Conservation (phyloP, 2,797 vertebrate genomes). For the Hoplostethus mediterraneus region DNA sequence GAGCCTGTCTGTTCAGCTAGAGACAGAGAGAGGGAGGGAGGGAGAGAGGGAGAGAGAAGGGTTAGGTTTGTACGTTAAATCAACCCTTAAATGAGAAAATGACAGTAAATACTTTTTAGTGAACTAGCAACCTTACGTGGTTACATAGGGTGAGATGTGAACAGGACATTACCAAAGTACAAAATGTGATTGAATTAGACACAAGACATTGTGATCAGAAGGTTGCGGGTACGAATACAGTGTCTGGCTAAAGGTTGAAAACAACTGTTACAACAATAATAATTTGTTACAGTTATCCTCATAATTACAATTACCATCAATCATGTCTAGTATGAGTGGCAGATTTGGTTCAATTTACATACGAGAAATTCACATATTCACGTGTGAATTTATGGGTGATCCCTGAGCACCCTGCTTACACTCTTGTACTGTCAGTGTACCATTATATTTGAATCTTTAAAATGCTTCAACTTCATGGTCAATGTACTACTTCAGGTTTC, state of each 20-base stretch:
- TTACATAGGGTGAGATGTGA: too few species aligned
- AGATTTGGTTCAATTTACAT: too few species aligned
- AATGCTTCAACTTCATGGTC: not conserved
- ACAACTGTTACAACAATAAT: too few species aligned
- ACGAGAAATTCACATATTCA: not conserved
- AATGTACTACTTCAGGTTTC: not conserved
- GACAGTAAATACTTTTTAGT: too few species aligned
- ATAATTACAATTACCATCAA: not conserved
- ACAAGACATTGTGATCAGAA: too few species aligned
- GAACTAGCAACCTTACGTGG: too few species aligned
- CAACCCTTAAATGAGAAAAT: too few species aligned
- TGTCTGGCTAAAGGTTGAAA: too few species aligned
- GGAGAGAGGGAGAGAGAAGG: not conserved
- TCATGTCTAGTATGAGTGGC: not conserved
- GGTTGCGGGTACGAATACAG: too few species aligned
- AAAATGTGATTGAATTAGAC: too few species aligned
- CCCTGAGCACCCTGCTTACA: not conserved
- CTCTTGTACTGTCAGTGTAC: not conserved
- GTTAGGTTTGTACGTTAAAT: too few species aligned
- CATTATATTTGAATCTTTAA: not conserved
- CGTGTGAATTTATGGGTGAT: not conserved
- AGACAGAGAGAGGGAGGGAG: slow-evolving; percentile 2
- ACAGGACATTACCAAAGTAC: too few species aligned
- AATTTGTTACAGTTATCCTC: not conserved
- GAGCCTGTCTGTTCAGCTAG: slow-evolving; percentile 70